phyloP scores from a whole-genome alignment of 1,140 invertebrate genomes.

The Heliothis subflexa region DNA sequence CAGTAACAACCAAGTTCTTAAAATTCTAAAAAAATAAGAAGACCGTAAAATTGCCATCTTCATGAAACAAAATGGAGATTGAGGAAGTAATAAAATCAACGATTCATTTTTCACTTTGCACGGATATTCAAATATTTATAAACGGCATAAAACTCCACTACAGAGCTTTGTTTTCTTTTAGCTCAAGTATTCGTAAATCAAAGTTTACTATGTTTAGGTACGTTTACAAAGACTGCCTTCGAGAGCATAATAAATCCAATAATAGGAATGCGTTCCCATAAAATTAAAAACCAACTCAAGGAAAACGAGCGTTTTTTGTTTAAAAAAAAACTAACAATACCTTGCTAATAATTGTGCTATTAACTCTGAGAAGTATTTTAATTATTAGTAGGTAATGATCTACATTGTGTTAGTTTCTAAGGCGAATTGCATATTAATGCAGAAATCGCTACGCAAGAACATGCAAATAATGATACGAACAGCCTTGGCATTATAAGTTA shows the following conservation, averaged over 20 bases:
- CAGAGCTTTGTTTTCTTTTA: not conserved
- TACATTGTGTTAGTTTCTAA: not conserved
- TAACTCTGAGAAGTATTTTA: not conserved
- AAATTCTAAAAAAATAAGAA: not conserved
- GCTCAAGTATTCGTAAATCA: conserved; percentile 13
- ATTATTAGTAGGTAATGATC: not conserved
- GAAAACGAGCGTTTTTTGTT: not conserved
- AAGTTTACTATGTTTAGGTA: conserved; percentile 10
- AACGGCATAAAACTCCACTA: not conserved
- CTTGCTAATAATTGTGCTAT: not conserved
- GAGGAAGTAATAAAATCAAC: not conserved
- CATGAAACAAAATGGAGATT: not conserved
- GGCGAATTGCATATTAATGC: not conserved
- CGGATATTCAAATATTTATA: not conserved
- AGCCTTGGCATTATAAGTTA: too few species aligned
- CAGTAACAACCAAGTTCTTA: not conserved
- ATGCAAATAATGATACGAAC: not conserved
- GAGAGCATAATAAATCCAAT: not conserved
- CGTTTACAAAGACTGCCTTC: not conserved
- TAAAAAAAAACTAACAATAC: conserved; percentile 5
- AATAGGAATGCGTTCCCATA: not conserved
- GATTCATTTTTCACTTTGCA: not conserved
- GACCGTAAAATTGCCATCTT: not conserved
- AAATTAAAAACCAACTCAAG: not conserved
- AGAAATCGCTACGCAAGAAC: not conserved